Evolutionary conservation across 2,113 vertebrate genomes (phyloP).

Genomic region (Martes martes): DNA sequence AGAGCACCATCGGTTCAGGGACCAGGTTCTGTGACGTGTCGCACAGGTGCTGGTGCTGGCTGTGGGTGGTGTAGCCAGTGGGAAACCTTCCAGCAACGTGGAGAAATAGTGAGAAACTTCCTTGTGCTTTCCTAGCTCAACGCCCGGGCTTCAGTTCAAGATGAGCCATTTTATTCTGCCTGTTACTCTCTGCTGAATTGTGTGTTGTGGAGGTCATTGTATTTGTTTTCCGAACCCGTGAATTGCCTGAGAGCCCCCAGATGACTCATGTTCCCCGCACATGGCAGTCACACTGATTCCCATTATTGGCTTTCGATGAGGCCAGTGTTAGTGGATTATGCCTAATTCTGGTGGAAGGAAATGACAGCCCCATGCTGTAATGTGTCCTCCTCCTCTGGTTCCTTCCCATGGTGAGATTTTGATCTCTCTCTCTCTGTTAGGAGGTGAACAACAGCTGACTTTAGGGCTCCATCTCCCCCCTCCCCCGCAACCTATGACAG

Average conservation of each 20-base stretch:
- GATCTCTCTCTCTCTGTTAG: neutral
- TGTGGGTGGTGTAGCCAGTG: fast-evolving
- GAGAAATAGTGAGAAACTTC: neutral
- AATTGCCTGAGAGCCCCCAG: neutral
- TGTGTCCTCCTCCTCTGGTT: fast-evolving
- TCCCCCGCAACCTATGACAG: neutral
- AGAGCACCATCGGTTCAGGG: fast-evolving
- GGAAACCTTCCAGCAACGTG: neutral
- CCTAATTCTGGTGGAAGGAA: neutral
- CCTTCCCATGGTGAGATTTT: fast-evolving
- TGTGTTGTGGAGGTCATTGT: neutral
- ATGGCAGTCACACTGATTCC: neutral
- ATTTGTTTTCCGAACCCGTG: neutral
- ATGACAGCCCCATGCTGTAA: neutral
- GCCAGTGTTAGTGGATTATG: neutral
- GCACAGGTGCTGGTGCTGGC: too few species aligned
- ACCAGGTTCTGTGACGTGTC: fast-evolving
- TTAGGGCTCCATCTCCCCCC: neutral
- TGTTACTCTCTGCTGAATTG: neutral
- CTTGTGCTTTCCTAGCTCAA: neutral
- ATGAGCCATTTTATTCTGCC: fast-evolving
- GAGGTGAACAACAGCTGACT: neutral
- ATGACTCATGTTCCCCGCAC: neutral
- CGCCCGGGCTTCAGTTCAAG: neutral
- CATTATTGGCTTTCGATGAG: fast-evolving